Evolutionary conservation across 2,113 vertebrate species (phyloP).

Genomic region (Pseudopipra pipra): DNA sequence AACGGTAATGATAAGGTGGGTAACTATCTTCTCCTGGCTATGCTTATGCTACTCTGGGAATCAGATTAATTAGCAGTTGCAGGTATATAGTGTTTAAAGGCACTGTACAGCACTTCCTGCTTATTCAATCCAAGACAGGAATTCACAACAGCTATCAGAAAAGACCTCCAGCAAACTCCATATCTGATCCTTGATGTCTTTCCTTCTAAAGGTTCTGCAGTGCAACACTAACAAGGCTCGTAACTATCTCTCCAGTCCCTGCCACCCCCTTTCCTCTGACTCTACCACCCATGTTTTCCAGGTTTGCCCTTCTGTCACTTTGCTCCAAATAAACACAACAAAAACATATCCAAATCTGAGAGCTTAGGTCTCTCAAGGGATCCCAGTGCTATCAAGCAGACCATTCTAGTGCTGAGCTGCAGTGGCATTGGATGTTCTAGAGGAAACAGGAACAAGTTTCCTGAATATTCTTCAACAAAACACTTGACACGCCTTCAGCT

Average conservation of each 20-base stretch:
- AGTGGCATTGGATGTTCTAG: no score
- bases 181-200: not conserved
- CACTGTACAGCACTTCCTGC: not conserved
- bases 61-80: not conserved
- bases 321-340: not conserved
- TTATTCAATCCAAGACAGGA: not conserved
- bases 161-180: not conserved
- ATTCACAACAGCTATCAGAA: not conserved
- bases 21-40: not conserved
- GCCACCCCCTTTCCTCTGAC: not conserved
- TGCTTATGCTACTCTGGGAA: not conserved
- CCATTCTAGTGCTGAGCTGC: not conserved
- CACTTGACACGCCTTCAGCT: not conserved
- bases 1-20: not conserved
- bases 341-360: not conserved
- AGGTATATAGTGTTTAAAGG: not conserved
- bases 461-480: accelerated
- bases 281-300: not conserved
- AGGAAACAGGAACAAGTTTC: not conserved
- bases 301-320: not conserved
- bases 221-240: not conserved
- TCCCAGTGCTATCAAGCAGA: not conserved
- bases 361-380: not conserved
- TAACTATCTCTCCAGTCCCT: not conserved
- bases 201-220: not conserved